Base-by-base conservation (phyloP, 2,888 invertebrate species). In the Acanthoscelides obtectus region DNA sequence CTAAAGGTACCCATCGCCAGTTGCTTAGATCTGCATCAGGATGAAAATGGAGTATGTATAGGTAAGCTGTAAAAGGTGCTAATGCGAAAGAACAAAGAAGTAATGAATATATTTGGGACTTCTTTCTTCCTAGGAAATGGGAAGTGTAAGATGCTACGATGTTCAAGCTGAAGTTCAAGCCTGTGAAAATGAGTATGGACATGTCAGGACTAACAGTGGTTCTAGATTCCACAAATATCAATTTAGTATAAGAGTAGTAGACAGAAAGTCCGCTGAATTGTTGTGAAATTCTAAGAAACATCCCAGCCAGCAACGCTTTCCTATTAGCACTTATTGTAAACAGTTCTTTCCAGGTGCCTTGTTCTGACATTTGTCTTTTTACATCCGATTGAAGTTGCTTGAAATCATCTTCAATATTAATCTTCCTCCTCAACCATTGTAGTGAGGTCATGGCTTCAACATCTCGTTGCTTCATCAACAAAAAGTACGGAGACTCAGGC, bases 401-500 rank as follows among this genome's bases (percentile, higher is more conserved):
- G 68, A 82, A 79, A 68, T 82, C 81, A 4, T 74, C 71, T 21
- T 80, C 79, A 0, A 83, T 77, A 64, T 82, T 74, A 20, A 74
- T 27, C 22, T 75, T 79, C 71, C 80, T 72, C 69, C 77, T 75
- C 6, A 83, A 70, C 70, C 71, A 75, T 66, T 75, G 76, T 66
- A 83, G 74, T 0, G 80, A 77, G 12, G 70, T 71, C 70, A 75
- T 75, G 1, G 83, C 83, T 69, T 80, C 76, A 0, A 78, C 77
- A 8, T 74, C 45, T 25, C 77, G 72, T 1, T 76, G 77, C 67
- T 80, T 79, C 78, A 80, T 81, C 0, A 82, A 69, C 22, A 76
- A 76, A 70, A 75, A 82, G 71, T 82, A 82, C 0, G 83, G 83
- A 17, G 80, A 78, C 85, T 93, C 92, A n/a, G 92, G 92, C 80